phyloP scores from a whole-genome alignment of 2,888 invertebrate genomes.

The Panopea generosa region DNA sequence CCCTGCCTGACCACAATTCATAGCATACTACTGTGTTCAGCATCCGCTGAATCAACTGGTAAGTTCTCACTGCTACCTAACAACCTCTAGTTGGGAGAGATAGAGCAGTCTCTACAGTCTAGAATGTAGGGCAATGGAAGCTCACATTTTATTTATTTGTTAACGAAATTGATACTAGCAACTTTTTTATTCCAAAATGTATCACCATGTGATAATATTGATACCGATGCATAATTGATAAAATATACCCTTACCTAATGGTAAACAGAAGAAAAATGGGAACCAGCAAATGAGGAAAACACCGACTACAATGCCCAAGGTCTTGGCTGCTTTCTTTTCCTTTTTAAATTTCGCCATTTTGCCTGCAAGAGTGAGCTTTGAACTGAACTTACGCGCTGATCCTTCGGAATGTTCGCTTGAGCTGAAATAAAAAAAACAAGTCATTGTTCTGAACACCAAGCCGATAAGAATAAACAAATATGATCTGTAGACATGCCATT shows the following conservation, averaged over 20 bases:
- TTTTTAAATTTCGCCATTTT: constrained; percentile 87
- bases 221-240: too few species aligned
- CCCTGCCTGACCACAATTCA: too few species aligned
- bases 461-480: background rate
- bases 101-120: too few species aligned
- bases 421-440: constrained; percentile 20
- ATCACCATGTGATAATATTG: too few species aligned
- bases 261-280: constrained; percentile 89
- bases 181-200: too few species aligned
- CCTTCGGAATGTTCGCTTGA: constrained; percentile 71
- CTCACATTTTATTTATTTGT: too few species aligned
- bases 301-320: constrained; percentile 89
- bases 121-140: too few species aligned
- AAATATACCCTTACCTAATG: constrained; percentile 89
- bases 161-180: too few species aligned
- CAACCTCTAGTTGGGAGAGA: too few species aligned
- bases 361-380: constrained; percentile 77
- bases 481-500: background rate
- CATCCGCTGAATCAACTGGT: too few species aligned
- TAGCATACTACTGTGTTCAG: too few species aligned
- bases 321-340: constrained; percentile 89
- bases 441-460: background rate
- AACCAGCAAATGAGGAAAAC: constrained; percentile 90
- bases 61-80: too few species aligned
- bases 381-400: constrained; percentile 59